These are phyloP conservation scores for Trichoplusia ni DNA, from an alignment of 1,140 invertebrate species.

Conservation along the genomic window DNA sequence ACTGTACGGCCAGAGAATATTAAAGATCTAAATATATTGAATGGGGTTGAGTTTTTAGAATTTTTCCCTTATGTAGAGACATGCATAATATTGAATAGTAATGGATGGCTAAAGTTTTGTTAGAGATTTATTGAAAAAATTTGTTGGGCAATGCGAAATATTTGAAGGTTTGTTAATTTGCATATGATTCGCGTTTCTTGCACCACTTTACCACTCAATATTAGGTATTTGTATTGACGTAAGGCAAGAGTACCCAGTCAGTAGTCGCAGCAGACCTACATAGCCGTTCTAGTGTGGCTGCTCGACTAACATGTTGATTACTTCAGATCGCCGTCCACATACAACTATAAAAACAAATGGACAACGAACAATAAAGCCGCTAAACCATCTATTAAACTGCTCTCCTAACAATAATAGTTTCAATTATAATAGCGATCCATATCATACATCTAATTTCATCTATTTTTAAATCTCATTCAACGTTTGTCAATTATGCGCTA, in stretches of 20 bases:
- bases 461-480: no score
- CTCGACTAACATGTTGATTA: slow-evolving; percentile 58
- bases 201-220: slow-evolving; percentile 23
- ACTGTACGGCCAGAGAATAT: slow-evolving; percentile 64
- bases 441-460: no score
- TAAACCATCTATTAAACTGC: background rate
- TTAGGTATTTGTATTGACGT: slow-evolving; percentile 17
- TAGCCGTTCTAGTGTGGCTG: slow-evolving; percentile 66
- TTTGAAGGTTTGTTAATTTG: background rate
- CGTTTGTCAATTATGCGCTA: no score
- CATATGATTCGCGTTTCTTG: background rate
- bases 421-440: no score
- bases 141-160: background rate
- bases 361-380: slow-evolving; percentile 2
- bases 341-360: slow-evolving; percentile 27
- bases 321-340: slow-evolving; percentile 50
- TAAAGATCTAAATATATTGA: slow-evolving; percentile 69
- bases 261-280: slow-evolving; percentile 58
- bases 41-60: slow-evolving; percentile 76
- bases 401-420: background rate
- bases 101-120: slow-evolving; percentile 19
- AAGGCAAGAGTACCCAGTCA: slow-evolving; percentile 28
- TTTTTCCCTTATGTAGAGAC: slow-evolving; percentile 62
- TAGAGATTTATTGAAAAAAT: slow-evolving; percentile 10
- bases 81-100: slow-evolving; percentile 59